A percentile compares a stretch with the other conserved stretches of the same genome.
Evolutionary conservation across 2,797 vertebrate species (phyloP).

Genomic region (Pangasius larnaudii): DNA sequence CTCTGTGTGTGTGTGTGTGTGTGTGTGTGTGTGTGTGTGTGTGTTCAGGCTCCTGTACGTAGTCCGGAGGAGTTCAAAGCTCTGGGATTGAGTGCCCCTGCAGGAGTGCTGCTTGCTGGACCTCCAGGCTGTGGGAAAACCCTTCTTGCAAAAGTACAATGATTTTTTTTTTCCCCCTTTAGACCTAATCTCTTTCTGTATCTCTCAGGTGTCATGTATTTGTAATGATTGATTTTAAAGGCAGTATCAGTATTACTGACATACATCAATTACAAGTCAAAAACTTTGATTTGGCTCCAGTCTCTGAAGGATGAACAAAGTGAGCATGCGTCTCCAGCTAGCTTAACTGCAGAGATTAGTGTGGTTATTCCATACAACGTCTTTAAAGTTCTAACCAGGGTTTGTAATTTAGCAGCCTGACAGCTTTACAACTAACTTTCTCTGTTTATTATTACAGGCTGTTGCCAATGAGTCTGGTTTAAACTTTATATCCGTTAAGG

Average conservation of each 20-base stretch:
- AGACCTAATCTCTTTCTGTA: not conserved
- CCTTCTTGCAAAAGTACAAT: conserved; percentile 88
- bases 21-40: conserved; percentile 28
- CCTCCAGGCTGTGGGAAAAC: conserved; percentile 98
- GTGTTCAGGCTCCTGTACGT: conserved; percentile 85
- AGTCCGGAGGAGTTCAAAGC: conserved; percentile 88
- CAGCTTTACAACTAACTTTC: not conserved
- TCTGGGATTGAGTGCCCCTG: conserved; percentile 86
- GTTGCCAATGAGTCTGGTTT: conserved; percentile 96
- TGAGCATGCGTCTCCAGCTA: not conserved
- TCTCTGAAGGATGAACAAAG: not conserved
- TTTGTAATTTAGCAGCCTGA: not conserved
- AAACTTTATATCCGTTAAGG: conserved; percentile 98
- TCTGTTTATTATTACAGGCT: conserved; percentile 75
- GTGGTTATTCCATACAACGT: not conserved
- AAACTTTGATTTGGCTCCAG: not conserved
- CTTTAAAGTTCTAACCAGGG: not conserved
- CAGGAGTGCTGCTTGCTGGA: conserved; percentile 92
- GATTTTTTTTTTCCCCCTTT: no score
- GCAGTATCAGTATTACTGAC: not conserved
- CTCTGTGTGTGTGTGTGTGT: no score
- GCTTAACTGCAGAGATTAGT: not conserved
- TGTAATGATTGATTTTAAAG: not conserved
- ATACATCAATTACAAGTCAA: not conserved
- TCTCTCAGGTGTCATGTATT: not conserved